Base-by-base conservation (phyloP, 2,888 invertebrate genomes). In the Drosophila kuntzei region DNA sequence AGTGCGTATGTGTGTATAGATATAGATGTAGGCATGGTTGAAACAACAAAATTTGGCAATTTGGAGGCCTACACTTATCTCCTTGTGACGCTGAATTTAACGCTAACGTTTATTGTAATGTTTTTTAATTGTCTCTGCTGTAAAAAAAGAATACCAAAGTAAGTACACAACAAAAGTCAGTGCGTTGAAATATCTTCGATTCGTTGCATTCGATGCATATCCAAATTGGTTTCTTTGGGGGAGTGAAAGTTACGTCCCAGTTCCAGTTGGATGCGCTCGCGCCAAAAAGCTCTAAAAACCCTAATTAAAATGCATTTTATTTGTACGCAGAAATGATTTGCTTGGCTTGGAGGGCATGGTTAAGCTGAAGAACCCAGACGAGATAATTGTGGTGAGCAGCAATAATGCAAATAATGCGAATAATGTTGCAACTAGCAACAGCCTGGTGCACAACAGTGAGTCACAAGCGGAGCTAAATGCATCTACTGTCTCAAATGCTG, bases 131-230 rank as follows among this genome's bases (percentile, higher is more conserved):
- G 96, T 92, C 94, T 96, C 76, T 96, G 96, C 90, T 96, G 96
- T 92, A 95, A 95, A 87, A 95, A 95, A 87, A 95, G 94, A 84
- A 94, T 95, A 89, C 95, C 95, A 90, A 96, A 96, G 96, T 96
- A 93, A 95, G 92, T 91, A 57, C 11, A 20, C 22, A 32, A 57
- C 8, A n/a, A 20, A n/a, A 2, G 1, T n/a, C 34, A 34, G 22
- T 22, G 5, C 3, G 22, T 5, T 22, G 22, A 5, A 22, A 22
- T 5, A 22, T 22, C 22, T 22, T 22, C 0, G 4, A 22, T 22
- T 22, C 22, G 25, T 6, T 25, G n/a, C n/a, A 25, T 25, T 25
- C 25, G 34, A 8, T 25, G 20, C 27, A 25, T 1, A 20, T 32
- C 32, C 20, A 46, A 25, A 43, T 32, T 53, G 71, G 11, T 57